phyloP scores from a whole-genome alignment of 2,888 invertebrate genomes.

The Acanthopleura granulata region DNA sequence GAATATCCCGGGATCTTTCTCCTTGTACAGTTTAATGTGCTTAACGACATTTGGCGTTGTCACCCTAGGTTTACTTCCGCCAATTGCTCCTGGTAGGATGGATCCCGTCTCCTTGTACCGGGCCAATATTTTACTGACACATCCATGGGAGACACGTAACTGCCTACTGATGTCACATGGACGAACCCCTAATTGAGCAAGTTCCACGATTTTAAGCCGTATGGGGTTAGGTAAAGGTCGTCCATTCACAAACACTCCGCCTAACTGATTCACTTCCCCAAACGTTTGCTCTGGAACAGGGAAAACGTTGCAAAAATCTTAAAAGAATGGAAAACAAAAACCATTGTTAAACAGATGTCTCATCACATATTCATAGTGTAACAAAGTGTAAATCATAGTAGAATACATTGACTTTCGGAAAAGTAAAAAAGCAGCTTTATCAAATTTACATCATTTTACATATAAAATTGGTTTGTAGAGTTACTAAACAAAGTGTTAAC shows the following conservation, averaged over 20 bases:
- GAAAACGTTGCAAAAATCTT: conserved; percentile 20
- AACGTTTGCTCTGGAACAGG: conserved; percentile 78
- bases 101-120: conserved; percentile 81
- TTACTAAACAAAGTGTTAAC: too few relatives aligned
- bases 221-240: conserved; percentile 89
- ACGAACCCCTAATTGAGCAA: conserved; percentile 88
- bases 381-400: too few relatives aligned
- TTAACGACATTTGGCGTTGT: conserved; percentile 90
- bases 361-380: too few relatives aligned
- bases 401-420: too few relatives aligned
- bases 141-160: conserved; percentile 86
- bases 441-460: too few relatives aligned
- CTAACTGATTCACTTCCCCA: conserved; percentile 93
- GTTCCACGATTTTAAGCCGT: conserved; percentile 86
- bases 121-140: conserved; percentile 92
- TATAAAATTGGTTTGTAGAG: too few relatives aligned
- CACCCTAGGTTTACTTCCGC: conserved; percentile 93
- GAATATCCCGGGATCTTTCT: conserved; percentile 93
- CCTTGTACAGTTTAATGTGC: conserved; percentile 90
- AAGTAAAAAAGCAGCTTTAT: too few relatives aligned
- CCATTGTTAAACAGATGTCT: too few relatives aligned
- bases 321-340: conserved; percentile 16
- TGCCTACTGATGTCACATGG: conserved; percentile 86
- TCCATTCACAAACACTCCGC: conserved; percentile 92
- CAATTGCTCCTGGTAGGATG: conserved; percentile 93